Evolutionary conservation across 1,140 invertebrate species (phyloP), one percentile per base, ranked within the genome.

Genomic region (Drosophila kohkoa): DNA sequence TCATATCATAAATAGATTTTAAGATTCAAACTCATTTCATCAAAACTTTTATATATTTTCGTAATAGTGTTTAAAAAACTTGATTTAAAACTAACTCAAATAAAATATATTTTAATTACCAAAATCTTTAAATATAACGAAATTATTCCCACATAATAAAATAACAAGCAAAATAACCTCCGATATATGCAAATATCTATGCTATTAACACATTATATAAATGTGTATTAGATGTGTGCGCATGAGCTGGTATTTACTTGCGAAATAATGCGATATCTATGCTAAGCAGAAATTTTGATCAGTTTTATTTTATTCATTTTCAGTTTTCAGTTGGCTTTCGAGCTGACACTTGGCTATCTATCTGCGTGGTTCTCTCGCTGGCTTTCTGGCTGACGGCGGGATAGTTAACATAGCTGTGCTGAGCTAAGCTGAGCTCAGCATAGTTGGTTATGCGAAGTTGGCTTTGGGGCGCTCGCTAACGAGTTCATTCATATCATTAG

Each of bases 401-500:
- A 45, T 25, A 25, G 20, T 25, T 25, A 25, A 25, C 20, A 25
- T 25, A 25, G 20, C 20, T 25, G 20, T 4, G 20, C 15, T 25
- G 20, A 25, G 20, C 20, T 20, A 3, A 20, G 20, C 20, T 25
- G 20, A 25, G 20, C 20, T 25, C 20, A 25, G 3, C 57, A 28
- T 1, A 28, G 46, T 62, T 30, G 11, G 32, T 38, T 62, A 49
- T 41, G 30, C 38, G 38, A 11, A 11, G 16, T 43, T 65, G 46
- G 46, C 65, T 69, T 45, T 62, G 70, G 70, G 63, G 54, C 41
- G 2, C 11, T 43, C 57, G 43, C 57, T 78, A 86, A 81, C 82
- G 82, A 75, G 82, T 86, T 85, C 75, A 86, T 80, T 80, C 82
- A 85, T 85, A 86, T 87, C 82, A 86, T 86, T 86, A 86, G 79